A percentile compares a stretch with the other conserved stretches of the same genome.
These are phyloP conservation scores for Adelognathus sp. DNA, from an alignment of 2,888 invertebrate genomes.

Conservation along the genomic window DNA sequence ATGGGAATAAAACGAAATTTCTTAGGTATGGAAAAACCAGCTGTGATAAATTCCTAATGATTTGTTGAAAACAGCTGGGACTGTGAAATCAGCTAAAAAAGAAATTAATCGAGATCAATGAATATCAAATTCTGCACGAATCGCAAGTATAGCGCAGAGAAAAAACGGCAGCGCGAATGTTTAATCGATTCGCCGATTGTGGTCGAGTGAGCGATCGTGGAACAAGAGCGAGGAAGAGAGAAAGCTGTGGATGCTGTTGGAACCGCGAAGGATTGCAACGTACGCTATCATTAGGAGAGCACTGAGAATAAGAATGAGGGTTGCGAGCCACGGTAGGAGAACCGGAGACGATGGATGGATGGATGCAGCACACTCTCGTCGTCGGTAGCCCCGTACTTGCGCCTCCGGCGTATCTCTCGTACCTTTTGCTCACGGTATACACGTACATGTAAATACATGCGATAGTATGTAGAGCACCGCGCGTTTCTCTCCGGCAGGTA, in stretches of 20 bases:
- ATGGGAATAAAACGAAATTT: no score
- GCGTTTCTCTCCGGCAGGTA: slow-evolving; percentile 38
- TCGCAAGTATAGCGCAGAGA: no score
- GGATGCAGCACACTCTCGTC: slow-evolving; percentile 65
- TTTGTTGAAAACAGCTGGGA: no score
- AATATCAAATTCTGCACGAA: no score
- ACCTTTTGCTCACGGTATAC: slow-evolving; percentile 62
- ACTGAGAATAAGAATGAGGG: slow-evolving; percentile 71
- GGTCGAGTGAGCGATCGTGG: slow-evolving; percentile 13
- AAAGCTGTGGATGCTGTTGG: slow-evolving; percentile 56
- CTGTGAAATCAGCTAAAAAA: no score
- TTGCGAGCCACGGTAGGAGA: slow-evolving; percentile 67
- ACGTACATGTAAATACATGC: slow-evolving; percentile 16
- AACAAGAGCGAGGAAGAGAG: slow-evolving; percentile 22
- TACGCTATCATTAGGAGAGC: slow-evolving; percentile 79
- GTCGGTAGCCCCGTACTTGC: slow-evolving; percentile 72
- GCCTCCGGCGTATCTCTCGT: slow-evolving; percentile 69
- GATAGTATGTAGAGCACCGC: slow-evolving; percentile 54
- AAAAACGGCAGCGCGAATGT: no score
- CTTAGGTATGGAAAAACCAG: no score
- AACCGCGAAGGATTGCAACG: slow-evolving; percentile 68
- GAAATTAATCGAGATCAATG: no score
- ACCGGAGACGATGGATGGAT: slow-evolving; percentile 67
- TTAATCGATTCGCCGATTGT: slow-evolving; percentile 6
- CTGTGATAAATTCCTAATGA: no score